phyloP scores from a whole-genome alignment of 2,888 invertebrate species.

The Leptogaster cylindrica region DNA sequence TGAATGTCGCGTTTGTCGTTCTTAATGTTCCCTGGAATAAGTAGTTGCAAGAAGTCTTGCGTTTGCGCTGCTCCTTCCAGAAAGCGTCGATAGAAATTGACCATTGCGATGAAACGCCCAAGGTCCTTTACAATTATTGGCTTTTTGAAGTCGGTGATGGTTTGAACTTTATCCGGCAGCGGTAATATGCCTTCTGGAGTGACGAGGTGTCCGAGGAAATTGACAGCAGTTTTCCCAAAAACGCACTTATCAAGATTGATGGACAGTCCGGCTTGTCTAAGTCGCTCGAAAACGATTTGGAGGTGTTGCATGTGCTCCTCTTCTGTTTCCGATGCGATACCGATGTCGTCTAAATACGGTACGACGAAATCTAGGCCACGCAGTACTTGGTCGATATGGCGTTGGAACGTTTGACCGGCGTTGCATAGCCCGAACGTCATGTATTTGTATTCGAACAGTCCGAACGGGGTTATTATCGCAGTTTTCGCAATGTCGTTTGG shows the following conservation, averaged over 20 bases:
- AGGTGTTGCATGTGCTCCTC: conserved; percentile 48
- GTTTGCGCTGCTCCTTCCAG: background rate
- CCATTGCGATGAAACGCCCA: background rate
- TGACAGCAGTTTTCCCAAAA: background rate
- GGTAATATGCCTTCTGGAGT: conserved; percentile 22
- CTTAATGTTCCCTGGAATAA: too few species aligned
- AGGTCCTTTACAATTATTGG: background rate
- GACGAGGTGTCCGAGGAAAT: conserved; percentile 8
- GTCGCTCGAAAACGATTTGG: conserved; percentile 39
- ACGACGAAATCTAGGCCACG: conserved; percentile 47
- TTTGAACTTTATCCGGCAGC: conserved; percentile 7
- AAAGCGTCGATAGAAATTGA: conserved; percentile 2
- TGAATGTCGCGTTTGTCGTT: background rate
- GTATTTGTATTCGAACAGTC: conserved; percentile 51
- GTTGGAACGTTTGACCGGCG: conserved; percentile 54
- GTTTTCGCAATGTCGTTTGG: conserved; percentile 10
- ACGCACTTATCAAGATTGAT: conserved; percentile 45
- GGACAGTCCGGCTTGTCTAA: conserved; percentile 44
- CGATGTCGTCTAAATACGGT: conserved; percentile 50
- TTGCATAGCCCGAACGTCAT: conserved; percentile 55
- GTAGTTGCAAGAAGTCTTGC: background rate
- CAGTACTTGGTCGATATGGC: conserved; percentile 51
- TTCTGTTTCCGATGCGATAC: conserved; percentile 45
- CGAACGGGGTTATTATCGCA: conserved; percentile 53
- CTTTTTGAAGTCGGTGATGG: background rate